Evolutionary conservation across 2,113 vertebrate species (phyloP), one percentile per base, ranked within the genome.

Genomic region (Pteronura brasiliensis): DNA sequence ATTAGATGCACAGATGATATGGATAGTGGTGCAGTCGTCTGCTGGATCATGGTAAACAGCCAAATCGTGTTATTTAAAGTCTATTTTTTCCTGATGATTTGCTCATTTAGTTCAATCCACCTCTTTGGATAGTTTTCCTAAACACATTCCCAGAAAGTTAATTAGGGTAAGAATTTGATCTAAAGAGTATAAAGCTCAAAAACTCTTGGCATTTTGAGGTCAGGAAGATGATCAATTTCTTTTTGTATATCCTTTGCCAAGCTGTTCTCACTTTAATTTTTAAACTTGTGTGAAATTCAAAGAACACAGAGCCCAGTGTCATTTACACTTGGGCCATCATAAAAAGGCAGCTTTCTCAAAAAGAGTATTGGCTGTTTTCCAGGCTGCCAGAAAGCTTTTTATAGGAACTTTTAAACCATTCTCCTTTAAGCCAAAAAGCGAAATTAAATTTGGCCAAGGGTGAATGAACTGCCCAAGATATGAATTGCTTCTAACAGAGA

Each of bases 181-280:
- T 84, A 85, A 86, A 84, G 44, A 88, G 18, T 82, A 59, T 77
- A 93, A 97, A 61, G 63, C 61, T 90, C 63, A 90, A 93, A 90
- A 49, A n/a, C 7, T 39, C n/a, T 13, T 90, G 93, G 69, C 83
- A 96, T 95, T 96, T 82, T 23, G 49, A 95, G 96, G 92, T 97
- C 93, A 96, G 42, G 7, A 81, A 81, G 23, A 67, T 90, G 85
- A 92, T 96, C 93, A 55, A 6, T 95, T 84, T 87, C 34, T 90
- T 94, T 42, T 55, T 92, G 36, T 12, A 44, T 84, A 88, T 77
- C 57, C 84, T 97, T 81, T 88, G 57, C 92, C 95, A 97, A 83
- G 69, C 80, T 97, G 90, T 94, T 96, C 90, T 94, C 92, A 88
- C 96, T 97, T 96, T 81, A 96, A 97, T 97, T 98, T 97, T 97